These are phyloP conservation scores for Micrasema minimum DNA, from an alignment of 1,140 invertebrate genomes.

Conservation along the genomic window DNA sequence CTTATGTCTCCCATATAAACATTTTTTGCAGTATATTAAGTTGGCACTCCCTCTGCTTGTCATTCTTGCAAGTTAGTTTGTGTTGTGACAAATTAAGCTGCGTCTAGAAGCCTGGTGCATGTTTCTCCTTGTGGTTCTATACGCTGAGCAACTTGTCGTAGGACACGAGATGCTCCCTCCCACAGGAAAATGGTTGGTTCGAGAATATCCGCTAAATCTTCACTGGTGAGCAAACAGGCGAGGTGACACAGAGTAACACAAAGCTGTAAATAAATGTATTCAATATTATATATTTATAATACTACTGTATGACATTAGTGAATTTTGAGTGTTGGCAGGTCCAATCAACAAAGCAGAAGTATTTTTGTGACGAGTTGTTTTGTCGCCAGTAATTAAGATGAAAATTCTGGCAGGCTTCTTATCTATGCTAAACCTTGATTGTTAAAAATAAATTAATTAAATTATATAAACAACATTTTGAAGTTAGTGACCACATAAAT, in stretches of 20 bases:
- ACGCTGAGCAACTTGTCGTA: slow-evolving; percentile 60
- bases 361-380: too few species aligned
- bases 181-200: slow-evolving; percentile 61
- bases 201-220: slow-evolving; percentile 61
- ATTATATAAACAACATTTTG: not conserved
- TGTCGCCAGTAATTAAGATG: too few species aligned
- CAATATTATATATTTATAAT: too few species aligned
- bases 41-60: slow-evolving; percentile 59
- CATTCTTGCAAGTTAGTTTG: slow-evolving; percentile 57
- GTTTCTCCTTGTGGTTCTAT: slow-evolving; percentile 62
- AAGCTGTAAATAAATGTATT: slow-evolving; percentile 60
- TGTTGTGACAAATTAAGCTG: slow-evolving; percentile 64
- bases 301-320: not conserved
- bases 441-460: not conserved
- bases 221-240: slow-evolving; percentile 58
- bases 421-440: not conserved
- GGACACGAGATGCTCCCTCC: slow-evolving; percentile 59
- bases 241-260: slow-evolving; percentile 63
- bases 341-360: too few species aligned
- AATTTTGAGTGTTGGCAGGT: too few species aligned
- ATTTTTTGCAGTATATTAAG: slow-evolving; percentile 63
- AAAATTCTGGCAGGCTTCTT: not conserved
- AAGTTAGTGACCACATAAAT: not conserved
- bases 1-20: slow-evolving; percentile 60
- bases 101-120: slow-evolving; percentile 60